These are phyloP conservation scores for Marronus borbonicus DNA, from an alignment of 2,888 invertebrate genomes.

Conservation along the genomic window DNA sequence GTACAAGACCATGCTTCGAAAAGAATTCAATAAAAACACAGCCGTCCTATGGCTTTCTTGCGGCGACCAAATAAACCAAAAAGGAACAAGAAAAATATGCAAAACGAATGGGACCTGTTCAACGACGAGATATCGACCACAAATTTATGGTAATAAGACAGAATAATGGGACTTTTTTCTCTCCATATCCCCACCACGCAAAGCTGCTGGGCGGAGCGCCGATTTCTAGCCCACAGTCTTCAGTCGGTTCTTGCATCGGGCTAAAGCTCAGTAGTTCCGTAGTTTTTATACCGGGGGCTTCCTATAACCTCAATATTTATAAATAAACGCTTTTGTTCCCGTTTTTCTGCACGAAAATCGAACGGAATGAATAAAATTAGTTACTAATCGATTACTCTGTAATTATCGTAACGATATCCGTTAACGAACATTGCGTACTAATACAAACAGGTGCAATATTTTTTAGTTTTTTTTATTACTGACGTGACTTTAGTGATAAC, in stretches of 20 bases:
- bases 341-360: not conserved
- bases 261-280: constrained; percentile 55
- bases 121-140: constrained; percentile 61
- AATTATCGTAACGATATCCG: not conserved
- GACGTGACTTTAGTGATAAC: constrained; percentile 9
- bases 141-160: constrained; percentile 68
- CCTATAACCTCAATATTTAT: not conserved
- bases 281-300: constrained; percentile 39
- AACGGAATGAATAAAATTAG: not conserved
- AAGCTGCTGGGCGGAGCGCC: constrained; percentile 61
- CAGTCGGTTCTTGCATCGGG: constrained; percentile 59
- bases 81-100: constrained; percentile 48
- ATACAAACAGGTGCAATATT: constrained; percentile 7
- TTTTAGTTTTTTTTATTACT: not conserved
- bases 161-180: constrained; percentile 63
- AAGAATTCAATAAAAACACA: constrained; percentile 41
- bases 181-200: constrained; percentile 56
- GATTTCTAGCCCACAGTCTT: constrained; percentile 60
- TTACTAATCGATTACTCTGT: not conserved
- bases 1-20: constrained; percentile 1
- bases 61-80: constrained; percentile 22
- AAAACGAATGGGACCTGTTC: constrained; percentile 64
- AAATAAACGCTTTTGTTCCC: constrained; percentile 1
- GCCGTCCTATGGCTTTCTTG: constrained; percentile 29
- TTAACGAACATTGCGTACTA: not conserved